Base-by-base conservation (phyloP, 1,140 invertebrate species). In the Brachionus angularis region DNA sequence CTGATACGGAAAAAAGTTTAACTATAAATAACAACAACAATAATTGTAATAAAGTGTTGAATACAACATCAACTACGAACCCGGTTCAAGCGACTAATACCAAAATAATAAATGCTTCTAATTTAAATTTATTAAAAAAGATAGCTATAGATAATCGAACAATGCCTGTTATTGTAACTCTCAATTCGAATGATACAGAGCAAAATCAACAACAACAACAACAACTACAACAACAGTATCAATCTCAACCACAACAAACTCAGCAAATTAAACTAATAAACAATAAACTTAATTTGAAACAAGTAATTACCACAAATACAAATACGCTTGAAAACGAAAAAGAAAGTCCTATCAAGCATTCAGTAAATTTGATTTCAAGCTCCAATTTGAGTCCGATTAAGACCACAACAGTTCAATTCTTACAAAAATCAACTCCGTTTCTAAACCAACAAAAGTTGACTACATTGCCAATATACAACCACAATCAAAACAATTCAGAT, bases 101-200 rank as follows among this genome's bases (percentile, higher is more conserved):
- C 14, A 58, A 58, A 36, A 58, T 58, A 10, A 58, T 58, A 42
- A 58, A 58, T 25, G 33, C 53, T 12, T 58, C 53, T 42, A 42
- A 42, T 42, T 42, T 42, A 39, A 58, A n/a, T 58, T 12, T 58
- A 14, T 58, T 39, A 23, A 58, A 58, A 14, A 58, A 58, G 39
- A 58, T 58, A 58, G 53, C 53, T 18, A 58, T 58, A 21, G 53
- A 58, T 23, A 58, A 58, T 58, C 33, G 53, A 7, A 21, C 53
- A 21, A 29, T 58, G 33, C 39, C 39, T 8, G 39, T 42, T 14
- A 58, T 58, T 18, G 53, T 58, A 18, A 58, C 53, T 5, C 33
- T 58, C 3, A 58, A 58, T 58, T 42, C 53, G 3, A 34, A 58
- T n/a, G n/a, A n/a, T n/a, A n/a, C n/a, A n/a, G n/a, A n/a, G n/a